Evolutionary conservation across 2,888 invertebrate genomes (phyloP).

Genomic region (Dryadula phaetusa): DNA sequence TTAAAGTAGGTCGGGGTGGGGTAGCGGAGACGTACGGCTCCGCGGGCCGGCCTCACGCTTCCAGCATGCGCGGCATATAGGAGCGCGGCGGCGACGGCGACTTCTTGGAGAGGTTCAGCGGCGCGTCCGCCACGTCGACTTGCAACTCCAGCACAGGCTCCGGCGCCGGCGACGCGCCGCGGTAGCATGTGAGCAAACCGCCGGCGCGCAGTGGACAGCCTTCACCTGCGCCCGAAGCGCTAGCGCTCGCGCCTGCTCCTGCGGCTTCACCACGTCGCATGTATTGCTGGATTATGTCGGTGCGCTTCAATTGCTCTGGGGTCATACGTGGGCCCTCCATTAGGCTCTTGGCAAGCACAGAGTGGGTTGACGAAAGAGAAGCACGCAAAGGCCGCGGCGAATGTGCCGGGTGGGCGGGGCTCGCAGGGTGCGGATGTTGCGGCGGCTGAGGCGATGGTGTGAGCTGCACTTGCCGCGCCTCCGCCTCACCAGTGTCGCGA

Average conservation of each 20-base stretch:
- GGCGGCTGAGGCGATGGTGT: conserved; percentile 83
- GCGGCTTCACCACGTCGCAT: conserved; percentile 91
- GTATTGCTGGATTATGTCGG: conserved; percentile 96
- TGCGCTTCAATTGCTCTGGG: conserved; percentile 95
- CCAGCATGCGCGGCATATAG: conserved; percentile 86
- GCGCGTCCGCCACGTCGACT: conserved; percentile 93
- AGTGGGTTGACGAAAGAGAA: conserved; percentile 93
- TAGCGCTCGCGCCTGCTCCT: conserved; percentile 60
- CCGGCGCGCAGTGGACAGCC: conserved; percentile 72
- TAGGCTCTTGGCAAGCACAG: conserved; percentile 94
- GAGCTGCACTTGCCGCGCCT: conserved; percentile 72
- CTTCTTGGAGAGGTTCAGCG: conserved; percentile 95
- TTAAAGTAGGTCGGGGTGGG: conserved; percentile 83
- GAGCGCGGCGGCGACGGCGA: conserved; percentile 85
- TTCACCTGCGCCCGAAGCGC: conserved; percentile 74
- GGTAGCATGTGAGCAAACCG: conserved; percentile 66
- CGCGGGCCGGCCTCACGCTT: conserved; percentile 86
- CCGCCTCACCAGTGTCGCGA: conserved; percentile 92
- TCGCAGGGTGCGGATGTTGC: conserved; percentile 77
- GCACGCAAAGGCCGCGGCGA: conserved; percentile 82
- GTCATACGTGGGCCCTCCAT: conserved; percentile 98
- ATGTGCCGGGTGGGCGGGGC: conserved; percentile 76
- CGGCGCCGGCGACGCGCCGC: conserved; percentile 75
- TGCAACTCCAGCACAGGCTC: conserved; percentile 83
- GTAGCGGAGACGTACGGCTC: conserved; percentile 79